These are phyloP conservation scores for Dissostichus mawsoni DNA, from an alignment of 2,113 vertebrate species.

Conservation along the genomic window DNA sequence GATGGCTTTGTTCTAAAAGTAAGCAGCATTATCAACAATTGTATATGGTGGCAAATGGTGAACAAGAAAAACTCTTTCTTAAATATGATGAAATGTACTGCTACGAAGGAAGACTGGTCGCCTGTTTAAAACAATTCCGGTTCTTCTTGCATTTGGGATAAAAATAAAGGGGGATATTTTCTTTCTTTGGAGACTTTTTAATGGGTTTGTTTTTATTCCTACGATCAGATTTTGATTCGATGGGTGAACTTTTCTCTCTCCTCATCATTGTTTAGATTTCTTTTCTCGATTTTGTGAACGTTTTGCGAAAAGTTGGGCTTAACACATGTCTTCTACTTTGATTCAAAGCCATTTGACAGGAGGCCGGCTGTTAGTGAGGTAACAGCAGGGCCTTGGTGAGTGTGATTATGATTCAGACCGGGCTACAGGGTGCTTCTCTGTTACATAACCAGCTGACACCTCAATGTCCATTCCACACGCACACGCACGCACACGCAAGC, in stretches of 20 bases:
- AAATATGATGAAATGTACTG: not conserved
- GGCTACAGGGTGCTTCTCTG: slow-evolving; percentile 48
- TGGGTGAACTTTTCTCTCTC: not conserved
- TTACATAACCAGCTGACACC: slow-evolving; percentile 70
- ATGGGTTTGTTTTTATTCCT: not conserved
- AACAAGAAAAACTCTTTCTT: not conserved
- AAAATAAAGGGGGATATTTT: not conserved
- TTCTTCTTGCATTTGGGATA: too few relatives aligned
- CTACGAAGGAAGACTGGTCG: not conserved
- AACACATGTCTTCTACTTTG: slow-evolving; percentile 33
- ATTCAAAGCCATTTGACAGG: slow-evolving; percentile 48
- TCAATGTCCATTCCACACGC: slow-evolving; percentile 52
- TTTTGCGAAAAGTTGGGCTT: slow-evolving; percentile 11
- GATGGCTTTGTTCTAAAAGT: not conserved
- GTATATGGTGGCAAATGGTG: not conserved
- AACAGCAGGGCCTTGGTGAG: slow-evolving; percentile 64
- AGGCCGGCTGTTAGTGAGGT: slow-evolving; percentile 63
- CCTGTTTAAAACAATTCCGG: not conserved
- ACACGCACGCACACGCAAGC: not conserved
- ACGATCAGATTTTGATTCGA: not conserved
- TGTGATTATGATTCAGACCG: slow-evolving; percentile 70
- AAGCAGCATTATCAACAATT: not conserved
- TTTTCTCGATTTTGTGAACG: not conserved
- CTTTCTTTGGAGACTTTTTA: not conserved
- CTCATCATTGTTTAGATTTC: not conserved